These are phyloP conservation scores for Arrhopalites spinosus DNA, from an alignment of 2,888 invertebrate genomes.

Conservation along the genomic window DNA sequence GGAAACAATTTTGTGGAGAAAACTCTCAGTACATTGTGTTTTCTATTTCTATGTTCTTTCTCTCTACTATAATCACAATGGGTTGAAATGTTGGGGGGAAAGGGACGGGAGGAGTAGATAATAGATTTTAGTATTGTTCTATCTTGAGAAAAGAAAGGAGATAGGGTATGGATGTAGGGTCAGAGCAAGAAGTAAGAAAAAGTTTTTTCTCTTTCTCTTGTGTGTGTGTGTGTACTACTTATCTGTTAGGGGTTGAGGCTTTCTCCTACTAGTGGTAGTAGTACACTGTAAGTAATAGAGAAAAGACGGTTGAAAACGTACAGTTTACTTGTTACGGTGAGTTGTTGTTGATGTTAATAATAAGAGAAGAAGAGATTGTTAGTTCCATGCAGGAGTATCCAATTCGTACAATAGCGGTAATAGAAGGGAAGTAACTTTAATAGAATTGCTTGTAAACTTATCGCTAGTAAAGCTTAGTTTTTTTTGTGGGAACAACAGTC, in stretches of 20 bases:
- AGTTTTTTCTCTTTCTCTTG: not conserved
- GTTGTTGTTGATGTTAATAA: conserved; percentile 7
- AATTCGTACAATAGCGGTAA: conserved; percentile 12
- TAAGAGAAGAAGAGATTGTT: not conserved
- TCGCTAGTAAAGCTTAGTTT: no score
- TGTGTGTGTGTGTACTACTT: not conserved
- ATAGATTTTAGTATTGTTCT: no score
- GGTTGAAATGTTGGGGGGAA: no score
- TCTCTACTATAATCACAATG: no score
- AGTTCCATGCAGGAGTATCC: conserved; percentile 3
- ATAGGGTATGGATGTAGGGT: not conserved
- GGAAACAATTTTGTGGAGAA: no score
- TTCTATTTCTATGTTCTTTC: no score
- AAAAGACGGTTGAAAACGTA: not conserved
- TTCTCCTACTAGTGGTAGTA: not conserved
- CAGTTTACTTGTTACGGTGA: not conserved
- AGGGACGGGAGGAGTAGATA: no score
- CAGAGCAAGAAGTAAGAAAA: not conserved
- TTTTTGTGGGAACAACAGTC: no score
- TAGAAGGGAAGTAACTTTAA: conserved; percentile 12
- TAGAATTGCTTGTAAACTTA: conserved; percentile 5
- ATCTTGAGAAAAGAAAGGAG: no score
- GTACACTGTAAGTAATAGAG: not conserved
- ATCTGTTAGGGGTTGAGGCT: not conserved
- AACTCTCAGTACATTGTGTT: no score